Conservation (phyloP, 2,113 vertebrate genomes). For the Notiomystis cincta region DNA sequence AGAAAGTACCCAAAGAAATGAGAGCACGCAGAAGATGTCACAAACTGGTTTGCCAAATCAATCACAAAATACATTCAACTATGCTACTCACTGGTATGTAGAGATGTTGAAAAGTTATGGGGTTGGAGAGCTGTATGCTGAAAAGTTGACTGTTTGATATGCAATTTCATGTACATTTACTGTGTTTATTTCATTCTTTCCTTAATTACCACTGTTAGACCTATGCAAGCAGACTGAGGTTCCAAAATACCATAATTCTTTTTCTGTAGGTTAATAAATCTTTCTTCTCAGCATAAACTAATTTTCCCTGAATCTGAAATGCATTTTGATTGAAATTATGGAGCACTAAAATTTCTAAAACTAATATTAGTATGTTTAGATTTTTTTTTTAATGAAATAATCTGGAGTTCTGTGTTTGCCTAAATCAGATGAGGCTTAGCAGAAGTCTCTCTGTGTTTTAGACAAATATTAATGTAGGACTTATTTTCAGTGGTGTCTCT, state of each 20-base stretch:
- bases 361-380: neutral
- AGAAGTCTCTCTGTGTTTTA: neutral
- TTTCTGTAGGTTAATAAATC: neutral
- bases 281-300: neutral
- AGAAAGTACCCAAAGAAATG: neutral
- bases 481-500: neutral
- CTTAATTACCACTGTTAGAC: neutral
- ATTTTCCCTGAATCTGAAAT: neutral
- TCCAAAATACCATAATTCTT: neutral
- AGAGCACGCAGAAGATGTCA: neutral
- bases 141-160: neutral
- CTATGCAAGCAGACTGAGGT: neutral
- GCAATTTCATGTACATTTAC: neutral
- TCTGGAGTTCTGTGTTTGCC: neutral
- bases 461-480: neutral
- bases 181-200: neutral
- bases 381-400: neutral
- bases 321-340: neutral
- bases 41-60: neutral
- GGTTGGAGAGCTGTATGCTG: neutral
- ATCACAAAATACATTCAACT: neutral
- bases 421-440: neutral
- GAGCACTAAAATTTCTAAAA: neutral
- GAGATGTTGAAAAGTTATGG: neutral
- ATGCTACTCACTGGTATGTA: neutral